Evolutionary conservation across 2,113 vertebrate genomes (phyloP).

Genomic region (Pardalotus punctatus): DNA sequence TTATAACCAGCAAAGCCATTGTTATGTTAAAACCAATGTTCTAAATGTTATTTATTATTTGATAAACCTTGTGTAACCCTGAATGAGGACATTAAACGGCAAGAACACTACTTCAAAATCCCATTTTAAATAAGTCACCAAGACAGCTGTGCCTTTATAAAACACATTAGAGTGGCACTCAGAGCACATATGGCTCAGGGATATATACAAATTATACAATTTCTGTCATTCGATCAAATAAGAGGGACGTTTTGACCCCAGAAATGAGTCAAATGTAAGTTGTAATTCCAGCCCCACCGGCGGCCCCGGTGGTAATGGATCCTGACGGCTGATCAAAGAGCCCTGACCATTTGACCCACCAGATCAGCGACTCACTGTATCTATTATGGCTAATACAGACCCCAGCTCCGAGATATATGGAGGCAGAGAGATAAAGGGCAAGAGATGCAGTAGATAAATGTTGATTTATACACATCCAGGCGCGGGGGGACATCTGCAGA

Average conservation of each 20-base stretch:
- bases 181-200: conserved; percentile 82
- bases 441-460: background rate
- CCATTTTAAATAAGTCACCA: conserved; percentile 85
- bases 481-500: rapidly evolving
- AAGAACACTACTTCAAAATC: conserved; percentile 79
- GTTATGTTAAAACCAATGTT: conserved; percentile 65
- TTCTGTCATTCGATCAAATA: conserved; percentile 89
- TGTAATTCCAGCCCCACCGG: conserved; percentile 86
- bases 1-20: conserved; percentile 56
- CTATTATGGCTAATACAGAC: conserved; percentile 66
- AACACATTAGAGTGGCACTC: conserved; percentile 86
- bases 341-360: conserved; percentile 82
- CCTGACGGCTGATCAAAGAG: conserved; percentile 84
- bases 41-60: conserved; percentile 71
- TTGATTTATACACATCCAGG: conserved; percentile 11
- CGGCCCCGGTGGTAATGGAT: conserved; percentile 80
- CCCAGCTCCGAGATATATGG: background rate
- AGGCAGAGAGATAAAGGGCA: conserved; percentile 41
- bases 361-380: conserved; percentile 76
- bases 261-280: conserved; percentile 84
- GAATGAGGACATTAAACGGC: conserved; percentile 77
- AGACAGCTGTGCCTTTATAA: conserved; percentile 82
- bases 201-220: conserved; percentile 91
- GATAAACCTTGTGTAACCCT: conserved; percentile 79
- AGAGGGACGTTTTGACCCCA: conserved; percentile 79